Percentiles rank a stretch among this genome's conserved stretches.
These are phyloP conservation scores for Myotis planiceps DNA, from an alignment of 2,797 vertebrate species.

Conservation along the genomic window DNA sequence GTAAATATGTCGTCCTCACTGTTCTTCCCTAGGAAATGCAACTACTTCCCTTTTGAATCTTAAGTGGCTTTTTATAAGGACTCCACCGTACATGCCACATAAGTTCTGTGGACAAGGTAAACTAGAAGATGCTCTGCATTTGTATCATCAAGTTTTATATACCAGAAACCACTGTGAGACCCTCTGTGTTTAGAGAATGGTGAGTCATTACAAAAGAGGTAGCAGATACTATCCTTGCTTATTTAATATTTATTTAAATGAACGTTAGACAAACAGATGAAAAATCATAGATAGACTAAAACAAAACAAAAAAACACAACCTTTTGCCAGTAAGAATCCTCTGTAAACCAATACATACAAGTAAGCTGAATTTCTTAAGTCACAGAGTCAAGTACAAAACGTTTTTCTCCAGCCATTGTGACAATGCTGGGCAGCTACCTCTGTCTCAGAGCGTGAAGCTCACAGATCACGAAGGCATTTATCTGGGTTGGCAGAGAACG, in stretches of 20 bases:
- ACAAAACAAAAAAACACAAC: neutral
- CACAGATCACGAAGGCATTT: neutral
- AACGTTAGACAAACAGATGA: neutral
- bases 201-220: neutral
- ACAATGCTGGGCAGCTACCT: neutral
- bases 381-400: neutral
- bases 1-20: neutral
- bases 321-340: neutral
- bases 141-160: neutral
- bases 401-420: neutral
- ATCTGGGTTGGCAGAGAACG: neutral
- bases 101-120: neutral
- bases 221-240: neutral
- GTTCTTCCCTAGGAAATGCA: neutral
- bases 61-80: constrained; percentile 27
- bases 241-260: constrained; percentile 24
- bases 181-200: constrained; percentile 25
- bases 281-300: constrained; percentile 15
- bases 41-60: neutral
- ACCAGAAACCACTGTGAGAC: neutral
- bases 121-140: neutral
- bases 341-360: constrained; percentile 19
- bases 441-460: neutral
- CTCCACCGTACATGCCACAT: neutral
- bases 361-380: constrained; percentile 12